Percentiles rank a stretch among this genome's conserved stretches.
phyloP scores from a whole-genome alignment of 1,140 invertebrate species.

The Leguminivora glycinivorella region DNA sequence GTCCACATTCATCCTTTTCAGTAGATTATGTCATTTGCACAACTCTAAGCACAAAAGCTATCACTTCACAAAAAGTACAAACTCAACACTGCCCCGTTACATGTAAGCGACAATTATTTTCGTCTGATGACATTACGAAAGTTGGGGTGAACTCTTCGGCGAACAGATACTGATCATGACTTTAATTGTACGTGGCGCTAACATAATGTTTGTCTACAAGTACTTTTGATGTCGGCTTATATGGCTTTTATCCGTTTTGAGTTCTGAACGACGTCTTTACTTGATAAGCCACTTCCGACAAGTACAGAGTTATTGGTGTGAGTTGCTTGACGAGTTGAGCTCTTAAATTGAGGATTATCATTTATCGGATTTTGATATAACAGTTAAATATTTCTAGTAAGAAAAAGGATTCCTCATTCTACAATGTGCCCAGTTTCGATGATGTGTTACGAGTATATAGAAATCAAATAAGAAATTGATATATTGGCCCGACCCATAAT shows the following conservation, averaged over 20 bases:
- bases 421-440: too few species aligned
- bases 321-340: background rate
- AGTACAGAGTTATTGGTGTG: background rate
- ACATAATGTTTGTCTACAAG: slow-evolving; percentile 70
- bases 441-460: too few species aligned
- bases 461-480: too few species aligned
- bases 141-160: slow-evolving; percentile 56
- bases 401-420: too few species aligned
- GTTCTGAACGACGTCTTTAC: background rate
- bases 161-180: slow-evolving; percentile 73
- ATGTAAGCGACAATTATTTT: slow-evolving; percentile 54
- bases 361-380: too few species aligned
- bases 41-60: background rate
- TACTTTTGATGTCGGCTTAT: slow-evolving; percentile 48
- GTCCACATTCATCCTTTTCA: too few species aligned
- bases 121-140: slow-evolving; percentile 56
- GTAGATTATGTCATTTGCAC: background rate
- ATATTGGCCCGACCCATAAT: too few species aligned
- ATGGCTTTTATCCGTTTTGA: slow-evolving; percentile 34
- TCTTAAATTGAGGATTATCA: too few species aligned
- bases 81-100: background rate
- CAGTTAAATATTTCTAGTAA: too few species aligned
- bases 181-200: slow-evolving; percentile 77
- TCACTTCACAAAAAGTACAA: background rate
- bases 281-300: background rate